Percentiles rank a stretch among this genome's conserved stretches.
phyloP scores from a whole-genome alignment of 2,797 vertebrate genomes.

The Acanthis flammea region DNA sequence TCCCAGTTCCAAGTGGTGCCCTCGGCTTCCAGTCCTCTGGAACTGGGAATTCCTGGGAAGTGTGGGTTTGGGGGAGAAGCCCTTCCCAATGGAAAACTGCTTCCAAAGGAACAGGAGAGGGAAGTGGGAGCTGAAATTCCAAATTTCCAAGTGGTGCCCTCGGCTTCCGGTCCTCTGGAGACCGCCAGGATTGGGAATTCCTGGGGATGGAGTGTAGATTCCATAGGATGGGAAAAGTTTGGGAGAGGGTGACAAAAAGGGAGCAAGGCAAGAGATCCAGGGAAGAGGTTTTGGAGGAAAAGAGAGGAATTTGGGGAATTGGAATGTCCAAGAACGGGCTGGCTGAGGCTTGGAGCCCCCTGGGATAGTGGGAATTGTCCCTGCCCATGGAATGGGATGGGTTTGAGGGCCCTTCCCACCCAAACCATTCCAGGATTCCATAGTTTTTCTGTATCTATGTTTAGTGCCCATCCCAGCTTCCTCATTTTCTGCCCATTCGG shows the following conservation, averaged over 20 bases:
- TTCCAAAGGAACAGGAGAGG: too few relatives aligned
- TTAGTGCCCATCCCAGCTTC: neutral
- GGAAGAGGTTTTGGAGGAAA: rapidly evolving
- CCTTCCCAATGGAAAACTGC: neutral
- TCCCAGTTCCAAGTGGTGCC: neutral
- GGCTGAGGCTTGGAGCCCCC: neutral
- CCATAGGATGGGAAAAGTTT: neutral
- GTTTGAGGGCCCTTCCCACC: neutral
- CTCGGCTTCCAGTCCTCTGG: rapidly evolving
- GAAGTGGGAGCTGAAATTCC: neutral
- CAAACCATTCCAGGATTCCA: neutral
- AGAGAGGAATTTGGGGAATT: neutral
- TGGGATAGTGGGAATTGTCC: neutral
- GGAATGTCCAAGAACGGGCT: neutral
- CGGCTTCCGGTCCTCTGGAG: neutral
- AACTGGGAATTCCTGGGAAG: neutral
- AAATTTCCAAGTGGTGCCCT: neutral
- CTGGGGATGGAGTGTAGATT: neutral
- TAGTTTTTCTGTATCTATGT: neutral
- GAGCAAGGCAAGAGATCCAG: neutral
- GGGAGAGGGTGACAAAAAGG: neutral
- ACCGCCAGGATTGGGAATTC: neutral
- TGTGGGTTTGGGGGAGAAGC: neutral
- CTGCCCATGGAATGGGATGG: neutral
- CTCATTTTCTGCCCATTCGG: neutral